Evolutionary conservation across 1,140 invertebrate genomes (phyloP), one percentile per base, ranked within the genome.

Genomic region (Atopsyche davidsoni): DNA sequence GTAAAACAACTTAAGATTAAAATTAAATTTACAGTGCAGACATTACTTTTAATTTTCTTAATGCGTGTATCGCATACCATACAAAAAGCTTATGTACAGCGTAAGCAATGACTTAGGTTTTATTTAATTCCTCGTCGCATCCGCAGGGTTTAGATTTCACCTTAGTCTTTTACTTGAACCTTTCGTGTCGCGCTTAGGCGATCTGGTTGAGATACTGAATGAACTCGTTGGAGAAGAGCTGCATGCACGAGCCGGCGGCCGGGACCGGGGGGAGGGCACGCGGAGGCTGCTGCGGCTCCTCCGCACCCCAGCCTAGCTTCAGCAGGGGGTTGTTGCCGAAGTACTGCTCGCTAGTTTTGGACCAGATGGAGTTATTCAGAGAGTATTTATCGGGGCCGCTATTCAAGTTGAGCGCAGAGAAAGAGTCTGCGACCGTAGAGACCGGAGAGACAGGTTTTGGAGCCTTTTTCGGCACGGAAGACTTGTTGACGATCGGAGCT

Each of bases 161-260:
- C 4, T 34, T 34, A 34, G 6, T 28, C 25, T 28, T 28, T 28
- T n/a, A n/a, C n/a, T n/a, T n/a, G n/a, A n/a, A n/a, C n/a, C n/a
- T n/a, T n/a, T n/a, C n/a, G n/a, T n/a, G 24, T 4, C 17, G 9
- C 7, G 46, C 32, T 67, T 73, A 76, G 53, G 76, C 75, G 63
- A 76, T 76, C 64, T 76, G 75, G 62, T 77, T 79, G 48, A 79
- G 64, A 64, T 78, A 78, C 61, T 75, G 69, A 49, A 75, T 73
- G 63, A 76, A 75, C 57, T 76, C 73, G 61, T 77, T 78, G 36
- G 77, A 78, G 60, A 79, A 77, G 41, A 79, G 68, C 60, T 78
- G 76, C 60, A 78, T 69, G 53, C 72, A 70, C 4, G 75, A 63
- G 38, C 66, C 61, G 13, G 66, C 63, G 23, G 58, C 54, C 16